These are phyloP conservation scores for Zoanthus sociatus DNA, from an alignment of 92 coral and sea anemone genomes.

Conservation along the genomic window DNA sequence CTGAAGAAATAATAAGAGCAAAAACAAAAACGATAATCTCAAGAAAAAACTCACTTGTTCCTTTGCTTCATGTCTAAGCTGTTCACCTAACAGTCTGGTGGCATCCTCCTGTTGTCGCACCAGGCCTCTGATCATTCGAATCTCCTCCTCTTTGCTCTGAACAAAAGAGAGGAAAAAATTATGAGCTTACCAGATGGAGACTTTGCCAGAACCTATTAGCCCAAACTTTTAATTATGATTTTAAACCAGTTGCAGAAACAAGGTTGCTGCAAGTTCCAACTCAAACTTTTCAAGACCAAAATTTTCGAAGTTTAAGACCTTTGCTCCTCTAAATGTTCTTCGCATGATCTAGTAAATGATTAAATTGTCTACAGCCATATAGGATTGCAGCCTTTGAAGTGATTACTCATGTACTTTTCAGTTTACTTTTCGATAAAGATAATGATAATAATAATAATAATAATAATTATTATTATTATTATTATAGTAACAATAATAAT, in stretches of 20 bases:
- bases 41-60: slow-evolving; percentile 82
- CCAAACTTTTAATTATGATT: neutral
- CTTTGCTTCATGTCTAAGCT: slow-evolving; percentile 92
- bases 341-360: too few relatives aligned
- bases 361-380: too few relatives aligned
- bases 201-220: neutral
- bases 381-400: too few relatives aligned
- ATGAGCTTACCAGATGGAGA: neutral
- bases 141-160: slow-evolving; percentile 91
- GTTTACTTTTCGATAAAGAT: too few relatives aligned
- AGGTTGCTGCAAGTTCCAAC: neutral
- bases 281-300: too few relatives aligned
- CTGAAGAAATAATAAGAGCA: neutral
- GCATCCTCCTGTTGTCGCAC: slow-evolving; percentile 98
- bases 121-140: slow-evolving; percentile 83
- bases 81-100: slow-evolving; percentile 92
- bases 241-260: neutral
- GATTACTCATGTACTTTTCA: too few relatives aligned
- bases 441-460: too few relatives aligned
- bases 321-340: too few relatives aligned
- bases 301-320: too few relatives aligned
- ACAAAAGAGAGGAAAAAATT: slow-evolving; percentile 5
- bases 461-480: too few relatives aligned
- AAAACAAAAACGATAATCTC: neutral
- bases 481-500: too few relatives aligned